Evolutionary conservation across 2,888 invertebrate species (phyloP).

Genomic region (Smittia aterrima): DNA sequence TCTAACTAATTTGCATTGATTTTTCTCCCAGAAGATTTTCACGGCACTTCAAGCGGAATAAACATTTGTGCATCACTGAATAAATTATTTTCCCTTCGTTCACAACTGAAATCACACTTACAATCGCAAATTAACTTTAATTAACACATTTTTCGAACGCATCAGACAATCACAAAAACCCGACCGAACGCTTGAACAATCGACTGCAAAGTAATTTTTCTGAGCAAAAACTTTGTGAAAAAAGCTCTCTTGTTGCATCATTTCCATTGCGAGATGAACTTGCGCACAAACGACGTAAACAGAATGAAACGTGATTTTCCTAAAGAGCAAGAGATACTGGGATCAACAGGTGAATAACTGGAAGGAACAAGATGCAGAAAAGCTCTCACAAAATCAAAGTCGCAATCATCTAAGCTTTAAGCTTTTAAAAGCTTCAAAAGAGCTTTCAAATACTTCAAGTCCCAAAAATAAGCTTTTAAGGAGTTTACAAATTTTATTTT

Average conservation of each 20-base stretch:
- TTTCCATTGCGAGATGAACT: conserved; percentile 21
- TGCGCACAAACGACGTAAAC: conserved; percentile 33
- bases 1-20: too few species aligned
- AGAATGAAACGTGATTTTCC: conserved; percentile 24
- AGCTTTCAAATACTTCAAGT: too few species aligned
- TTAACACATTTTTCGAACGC: background rate
- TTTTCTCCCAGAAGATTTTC: too few species aligned
- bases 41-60: too few species aligned
- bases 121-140: background rate
- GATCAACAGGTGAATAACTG: background rate
- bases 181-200: background rate
- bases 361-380: background rate
- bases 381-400: background rate
- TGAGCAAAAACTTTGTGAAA: background rate
- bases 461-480: too few species aligned
- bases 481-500: too few species aligned
- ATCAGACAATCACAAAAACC: background rate
- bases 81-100: too few species aligned
- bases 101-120: background rate
- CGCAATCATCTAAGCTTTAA: too few species aligned
- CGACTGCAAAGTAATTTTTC: background rate
- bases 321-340: too few species aligned
- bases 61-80: too few species aligned
- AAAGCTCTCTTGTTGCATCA: conserved; percentile 28
- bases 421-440: background rate